Evolutionary conservation across 2,888 invertebrate genomes (phyloP).

Genomic region (Erynnis tages): DNA sequence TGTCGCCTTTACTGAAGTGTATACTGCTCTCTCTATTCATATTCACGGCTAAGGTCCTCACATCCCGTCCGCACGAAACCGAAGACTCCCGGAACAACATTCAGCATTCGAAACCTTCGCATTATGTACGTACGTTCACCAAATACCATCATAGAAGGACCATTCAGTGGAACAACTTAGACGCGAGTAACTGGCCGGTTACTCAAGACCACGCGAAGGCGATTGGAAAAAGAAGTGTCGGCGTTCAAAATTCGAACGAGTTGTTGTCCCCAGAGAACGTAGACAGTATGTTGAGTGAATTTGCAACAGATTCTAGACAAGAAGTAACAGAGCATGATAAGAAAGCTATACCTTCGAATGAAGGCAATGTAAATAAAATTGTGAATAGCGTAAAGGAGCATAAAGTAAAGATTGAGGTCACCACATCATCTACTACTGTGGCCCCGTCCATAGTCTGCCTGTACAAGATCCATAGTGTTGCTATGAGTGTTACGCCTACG

Average conservation of each 20-base stretch:
- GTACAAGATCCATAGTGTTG: conserved; percentile 64
- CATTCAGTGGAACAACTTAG: conserved; percentile 59
- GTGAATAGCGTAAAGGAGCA: conserved; percentile 47
- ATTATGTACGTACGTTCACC: conserved; percentile 73
- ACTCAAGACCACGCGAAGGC: conserved; percentile 48
- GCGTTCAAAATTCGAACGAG: conserved; percentile 53
- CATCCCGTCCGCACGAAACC: conserved; percentile 67
- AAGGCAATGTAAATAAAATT: conserved; percentile 48
- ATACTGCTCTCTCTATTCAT: conserved; percentile 71
- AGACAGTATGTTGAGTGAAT: conserved; percentile 41
- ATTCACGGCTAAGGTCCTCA: conserved; percentile 73
- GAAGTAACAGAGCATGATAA: conserved; percentile 46
- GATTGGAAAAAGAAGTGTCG: conserved; percentile 56
- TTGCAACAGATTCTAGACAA: conserved; percentile 44
- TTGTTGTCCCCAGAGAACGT: conserved; percentile 43
- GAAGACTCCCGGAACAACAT: conserved; percentile 61
- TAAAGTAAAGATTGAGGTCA: conserved; percentile 52
- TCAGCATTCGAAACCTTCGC: conserved; percentile 61
- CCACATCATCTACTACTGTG: conserved; percentile 48
- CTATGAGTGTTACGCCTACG: conserved; percentile 63
- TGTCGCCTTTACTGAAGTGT: conserved; percentile 71
- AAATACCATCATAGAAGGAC: conserved; percentile 74
- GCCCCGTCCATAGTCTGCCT: conserved; percentile 57
- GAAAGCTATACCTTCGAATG: conserved; percentile 42
- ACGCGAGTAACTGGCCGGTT: conserved; percentile 49